Percentiles rank a stretch among this genome's conserved stretches.
Evolutionary conservation across 1,140 invertebrate species (phyloP).

Genomic region (Eufriesea mexicana): DNA sequence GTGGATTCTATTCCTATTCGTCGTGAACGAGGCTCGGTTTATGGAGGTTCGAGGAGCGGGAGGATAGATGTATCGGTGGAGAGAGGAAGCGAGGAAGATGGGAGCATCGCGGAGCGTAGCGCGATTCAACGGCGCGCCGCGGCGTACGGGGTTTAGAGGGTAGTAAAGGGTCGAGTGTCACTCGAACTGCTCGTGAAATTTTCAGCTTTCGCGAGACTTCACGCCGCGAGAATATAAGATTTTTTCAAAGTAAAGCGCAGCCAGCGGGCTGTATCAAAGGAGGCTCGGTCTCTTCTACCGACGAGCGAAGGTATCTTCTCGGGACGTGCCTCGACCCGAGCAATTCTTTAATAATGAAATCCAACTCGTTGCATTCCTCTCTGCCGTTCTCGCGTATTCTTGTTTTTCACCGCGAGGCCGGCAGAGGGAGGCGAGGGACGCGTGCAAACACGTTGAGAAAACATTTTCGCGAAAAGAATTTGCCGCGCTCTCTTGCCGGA

Average conservation of each 20-base stretch:
- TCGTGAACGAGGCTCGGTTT: not conserved
- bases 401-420: not conserved
- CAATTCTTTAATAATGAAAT: conserved; percentile 43
- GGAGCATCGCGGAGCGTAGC: too few species aligned
- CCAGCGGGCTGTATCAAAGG: not conserved
- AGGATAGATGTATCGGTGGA: too few species aligned
- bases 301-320: not conserved
- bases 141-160: not conserved
- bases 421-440: not conserved
- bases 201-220: not conserved
- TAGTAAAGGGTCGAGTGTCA: conserved; percentile 3
- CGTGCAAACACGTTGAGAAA: not conserved
- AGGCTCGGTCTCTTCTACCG: not conserved
- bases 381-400: not conserved
- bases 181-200: conserved; percentile 22
- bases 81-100: too few species aligned
- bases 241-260: conserved; percentile 5
- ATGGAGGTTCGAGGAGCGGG: not conserved
- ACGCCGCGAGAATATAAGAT: not conserved
- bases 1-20: not conserved
- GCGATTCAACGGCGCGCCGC: too few species aligned
- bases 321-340: not conserved
- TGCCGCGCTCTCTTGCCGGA: too few species aligned
- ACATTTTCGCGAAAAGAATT: not conserved
- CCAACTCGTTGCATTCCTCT: not conserved